phyloP scores from a whole-genome alignment of 2,888 invertebrate genomes.

The Ochropleura plecta region DNA sequence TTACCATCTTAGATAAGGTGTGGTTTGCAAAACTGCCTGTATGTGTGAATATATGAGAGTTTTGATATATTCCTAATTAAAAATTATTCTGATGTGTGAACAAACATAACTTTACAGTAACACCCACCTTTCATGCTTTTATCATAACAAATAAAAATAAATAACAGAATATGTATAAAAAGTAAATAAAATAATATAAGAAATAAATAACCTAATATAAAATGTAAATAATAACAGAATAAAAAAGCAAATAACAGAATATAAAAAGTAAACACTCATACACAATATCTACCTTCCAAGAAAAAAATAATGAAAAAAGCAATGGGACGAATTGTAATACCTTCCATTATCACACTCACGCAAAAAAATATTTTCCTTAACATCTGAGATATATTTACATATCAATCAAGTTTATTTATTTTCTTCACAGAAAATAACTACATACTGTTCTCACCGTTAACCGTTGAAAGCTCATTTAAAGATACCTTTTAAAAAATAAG shows the following conservation, averaged over 20 bases:
- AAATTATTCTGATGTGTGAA: neutral
- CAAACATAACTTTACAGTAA: neutral
- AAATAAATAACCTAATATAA: neutral
- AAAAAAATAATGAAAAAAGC: neutral
- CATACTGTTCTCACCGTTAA: neutral
- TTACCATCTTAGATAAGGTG: neutral
- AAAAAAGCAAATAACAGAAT: conserved; percentile 4
- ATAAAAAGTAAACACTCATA: neutral
- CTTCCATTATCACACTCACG: neutral
- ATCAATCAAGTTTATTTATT: conserved; percentile 1
- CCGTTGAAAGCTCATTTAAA: neutral
- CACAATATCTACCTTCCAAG: too few species aligned
- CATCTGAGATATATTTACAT: neutral
- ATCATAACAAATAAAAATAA: neutral
- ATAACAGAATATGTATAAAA: neutral
- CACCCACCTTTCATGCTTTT: neutral
- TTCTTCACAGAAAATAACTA: neutral
- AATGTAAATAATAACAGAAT: neutral
- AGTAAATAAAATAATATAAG: too few species aligned
- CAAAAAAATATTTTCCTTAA: neutral
- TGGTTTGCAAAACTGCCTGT: neutral
- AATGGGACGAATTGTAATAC: neutral
- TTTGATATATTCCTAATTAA: neutral
- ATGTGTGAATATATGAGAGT: neutral
- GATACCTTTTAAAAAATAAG: neutral